These are phyloP conservation scores for Miichthys miiuy DNA, from an alignment of 2,797 vertebrate species.

Conservation along the genomic window DNA sequence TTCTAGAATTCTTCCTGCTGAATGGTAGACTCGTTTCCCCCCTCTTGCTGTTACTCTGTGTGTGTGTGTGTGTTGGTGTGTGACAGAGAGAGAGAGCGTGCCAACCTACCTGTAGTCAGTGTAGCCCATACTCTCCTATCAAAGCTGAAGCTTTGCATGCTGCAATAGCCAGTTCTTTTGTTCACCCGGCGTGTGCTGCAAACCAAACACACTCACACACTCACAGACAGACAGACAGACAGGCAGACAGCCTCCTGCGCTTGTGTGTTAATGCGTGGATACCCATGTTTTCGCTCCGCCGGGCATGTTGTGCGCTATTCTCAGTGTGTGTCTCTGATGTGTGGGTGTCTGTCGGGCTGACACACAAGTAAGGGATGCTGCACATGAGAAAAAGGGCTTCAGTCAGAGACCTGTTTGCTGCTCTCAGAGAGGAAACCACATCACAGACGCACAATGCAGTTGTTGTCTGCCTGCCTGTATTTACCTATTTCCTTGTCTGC, in stretches of 20 bases:
- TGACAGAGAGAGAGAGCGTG: background rate
- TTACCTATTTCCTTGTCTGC: conserved; percentile 21
- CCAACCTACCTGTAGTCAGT: conserved; percentile 54
- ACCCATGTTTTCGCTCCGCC: conserved; percentile 41
- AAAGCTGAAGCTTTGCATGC: conserved; percentile 34
- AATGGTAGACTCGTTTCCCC: background rate
- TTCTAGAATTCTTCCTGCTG: background rate
- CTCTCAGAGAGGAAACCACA: conserved; percentile 35
- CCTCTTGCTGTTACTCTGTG: background rate
- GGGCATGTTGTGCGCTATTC: conserved; percentile 31
- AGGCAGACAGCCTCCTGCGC: conserved; percentile 15
- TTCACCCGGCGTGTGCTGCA: conserved; percentile 59
- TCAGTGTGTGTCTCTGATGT: conserved; percentile 4
- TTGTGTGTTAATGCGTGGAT: conserved; percentile 42
- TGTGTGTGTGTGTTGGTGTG: conserved; percentile 6
- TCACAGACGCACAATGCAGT: conserved; percentile 39
- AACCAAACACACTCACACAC: conserved; percentile 24
- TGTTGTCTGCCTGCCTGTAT: conserved; percentile 33
- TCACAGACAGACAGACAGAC: background rate
- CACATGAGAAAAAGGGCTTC: conserved; percentile 27
- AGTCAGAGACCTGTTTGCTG: conserved; percentile 50
- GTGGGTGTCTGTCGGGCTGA: conserved; percentile 38
- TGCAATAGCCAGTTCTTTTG: conserved; percentile 70
- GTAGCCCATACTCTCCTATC: conserved; percentile 16
- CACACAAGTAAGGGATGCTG: conserved; percentile 42